Evolutionary conservation across 2,888 invertebrate genomes (phyloP).

Genomic region (Ophion costatus): DNA sequence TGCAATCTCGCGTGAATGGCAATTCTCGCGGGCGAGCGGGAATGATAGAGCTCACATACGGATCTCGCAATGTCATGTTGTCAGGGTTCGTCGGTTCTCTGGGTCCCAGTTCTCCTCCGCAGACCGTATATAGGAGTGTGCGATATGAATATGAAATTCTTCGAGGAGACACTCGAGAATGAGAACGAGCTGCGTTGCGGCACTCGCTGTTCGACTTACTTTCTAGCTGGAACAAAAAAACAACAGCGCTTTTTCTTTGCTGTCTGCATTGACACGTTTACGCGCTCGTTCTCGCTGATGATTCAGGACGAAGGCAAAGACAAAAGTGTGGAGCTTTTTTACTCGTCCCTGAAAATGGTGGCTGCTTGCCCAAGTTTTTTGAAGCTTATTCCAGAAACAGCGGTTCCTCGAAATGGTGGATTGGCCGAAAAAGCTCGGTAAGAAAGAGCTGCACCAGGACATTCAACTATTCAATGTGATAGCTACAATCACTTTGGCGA

Average conservation of each 20-base stretch:
- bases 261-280: neutral
- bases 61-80: slow-evolving; percentile 55
- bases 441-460: no score
- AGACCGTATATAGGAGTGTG: slow-evolving; percentile 30
- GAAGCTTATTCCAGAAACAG: no score
- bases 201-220: slow-evolving; percentile 21
- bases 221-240: neutral
- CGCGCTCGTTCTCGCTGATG: neutral
- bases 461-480: no score
- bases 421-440: no score
- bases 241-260: neutral
- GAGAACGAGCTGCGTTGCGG: neutral
- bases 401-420: no score
- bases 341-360: neutral
- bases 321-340: neutral
- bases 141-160: slow-evolving; percentile 60
- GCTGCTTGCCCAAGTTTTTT: neutral
- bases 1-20: slow-evolving; percentile 51
- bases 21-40: slow-evolving; percentile 43
- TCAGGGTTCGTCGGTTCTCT: slow-evolving; percentile 28
- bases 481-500: no score
- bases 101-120: slow-evolving; percentile 7
- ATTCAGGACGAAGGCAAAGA: neutral
- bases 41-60: slow-evolving; percentile 51
- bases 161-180: slow-evolving; percentile 28